phyloP scores from a whole-genome alignment of 2,888 invertebrate species.

The Apotomis turbidana region DNA sequence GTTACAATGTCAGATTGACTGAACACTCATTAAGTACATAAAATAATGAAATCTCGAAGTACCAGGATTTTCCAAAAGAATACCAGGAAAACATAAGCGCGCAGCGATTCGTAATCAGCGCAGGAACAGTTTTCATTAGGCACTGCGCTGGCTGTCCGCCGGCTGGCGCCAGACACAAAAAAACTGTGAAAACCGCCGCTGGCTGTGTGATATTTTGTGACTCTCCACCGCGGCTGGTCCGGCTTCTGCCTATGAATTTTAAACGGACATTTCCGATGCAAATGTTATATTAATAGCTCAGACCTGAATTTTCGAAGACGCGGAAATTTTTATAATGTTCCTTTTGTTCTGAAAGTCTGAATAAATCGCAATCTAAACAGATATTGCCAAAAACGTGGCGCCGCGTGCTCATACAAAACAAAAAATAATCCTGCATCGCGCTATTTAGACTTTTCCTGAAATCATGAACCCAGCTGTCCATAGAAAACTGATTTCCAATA shows the following conservation, averaged over 20 bases:
- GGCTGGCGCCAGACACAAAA: constrained; percentile 65
- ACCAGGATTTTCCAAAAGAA: constrained; percentile 5
- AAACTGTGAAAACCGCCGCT: constrained; percentile 54
- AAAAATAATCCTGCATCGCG: no score
- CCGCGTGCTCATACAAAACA: no score
- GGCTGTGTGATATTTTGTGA: constrained; percentile 49
- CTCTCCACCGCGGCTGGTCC: constrained; percentile 45
- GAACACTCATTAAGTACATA: no score
- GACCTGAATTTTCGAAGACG: neutral
- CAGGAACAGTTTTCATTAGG: constrained; percentile 52
- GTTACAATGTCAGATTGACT: no score
- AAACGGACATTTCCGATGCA: neutral
- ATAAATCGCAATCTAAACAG: no score
- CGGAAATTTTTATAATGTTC: neutral
- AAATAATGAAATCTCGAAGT: neutral
- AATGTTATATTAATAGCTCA: neutral
- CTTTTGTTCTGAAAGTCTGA: no score
- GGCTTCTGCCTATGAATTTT: neutral
- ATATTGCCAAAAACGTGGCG: no score
- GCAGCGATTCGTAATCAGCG: constrained; percentile 27
- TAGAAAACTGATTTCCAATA: no score
- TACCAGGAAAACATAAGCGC: constrained; percentile 22
- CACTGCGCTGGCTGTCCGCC: constrained; percentile 40
- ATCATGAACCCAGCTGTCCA: no score
- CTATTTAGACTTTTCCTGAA: no score